Evolutionary conservation across 2,113 vertebrate species (phyloP), one percentile per base, ranked within the genome.

Genomic region (Glareola pratincola): DNA sequence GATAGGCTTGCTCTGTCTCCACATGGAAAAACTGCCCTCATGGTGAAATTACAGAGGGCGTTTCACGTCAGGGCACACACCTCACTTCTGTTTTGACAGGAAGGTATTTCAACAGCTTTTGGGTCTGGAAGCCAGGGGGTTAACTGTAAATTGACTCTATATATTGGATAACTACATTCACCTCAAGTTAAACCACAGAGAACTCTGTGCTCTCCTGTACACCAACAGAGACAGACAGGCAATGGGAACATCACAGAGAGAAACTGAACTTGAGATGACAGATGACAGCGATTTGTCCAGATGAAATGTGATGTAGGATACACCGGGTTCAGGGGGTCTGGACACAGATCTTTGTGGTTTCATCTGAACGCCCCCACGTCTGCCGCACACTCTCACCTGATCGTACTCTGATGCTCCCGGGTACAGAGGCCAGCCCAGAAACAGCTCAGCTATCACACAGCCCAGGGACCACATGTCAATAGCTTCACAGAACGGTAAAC

Each of bases 401-500:
- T 99, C 99, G 4, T 99, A 99, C 96, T 99, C 99, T 23, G 99
- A 99, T 81, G 99, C 99, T 71, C 99, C 99, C 10, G 99, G 99
- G 93, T 99, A 99, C 32, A 99, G 98, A 48, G 99, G 99, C 99
- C 99, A 99, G 63, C 99, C 99, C 92, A 99, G 97, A 74, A 99
- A 99, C 88, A 99, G 98, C 94, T 99, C 99, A 12, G 99, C 99
- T 62, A 99, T 99, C 94, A 99, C 99, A 93, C 99, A 99, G 84
- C 99, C 99, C 98, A 99, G 74, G 0, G 99, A 99, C 99, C 99
- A 99, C 99, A 99, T 99, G 97, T 99, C 99, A 94, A 99, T 99
- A 57, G 99, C 99, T 97, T 99, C 99, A 74, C 99, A 99, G 98
- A 99, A 99, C 0, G 99, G 99, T 57, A 99, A 98, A 15, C 99